A percentile compares a stretch with the other conserved stretches of the same genome.
Evolutionary conservation across 2,113 vertebrate species (phyloP).

Genomic region (Mystacornis crossleyi): DNA sequence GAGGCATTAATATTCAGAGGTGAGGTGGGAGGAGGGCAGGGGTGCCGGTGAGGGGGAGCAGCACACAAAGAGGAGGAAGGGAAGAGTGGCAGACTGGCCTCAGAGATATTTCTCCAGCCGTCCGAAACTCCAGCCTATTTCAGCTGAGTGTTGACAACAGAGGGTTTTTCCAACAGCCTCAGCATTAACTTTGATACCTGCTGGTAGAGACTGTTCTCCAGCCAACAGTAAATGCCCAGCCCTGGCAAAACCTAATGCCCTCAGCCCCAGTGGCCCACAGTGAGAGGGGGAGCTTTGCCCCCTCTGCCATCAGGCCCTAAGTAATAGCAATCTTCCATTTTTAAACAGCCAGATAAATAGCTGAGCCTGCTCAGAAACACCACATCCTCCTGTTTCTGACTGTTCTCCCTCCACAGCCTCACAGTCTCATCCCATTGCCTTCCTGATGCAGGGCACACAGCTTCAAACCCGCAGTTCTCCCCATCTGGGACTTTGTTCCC

Average conservation of each 20-base stretch:
- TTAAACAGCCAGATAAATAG: background rate
- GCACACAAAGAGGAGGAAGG: slow-evolving; percentile 40
- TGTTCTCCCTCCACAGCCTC: background rate
- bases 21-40: slow-evolving; percentile 41
- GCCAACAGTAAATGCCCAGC: background rate
- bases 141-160: background rate
- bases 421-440: rapidly evolving
- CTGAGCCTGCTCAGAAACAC: background rate
- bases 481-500: background rate
- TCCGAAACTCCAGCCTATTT: background rate
- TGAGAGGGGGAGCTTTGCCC: background rate
- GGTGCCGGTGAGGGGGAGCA: slow-evolving; percentile 21
- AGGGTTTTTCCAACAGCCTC: background rate
- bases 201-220: background rate
- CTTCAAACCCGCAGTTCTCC: background rate
- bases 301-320: background rate
- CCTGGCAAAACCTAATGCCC: background rate
- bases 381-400: background rate
- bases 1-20: slow-evolving; percentile 77
- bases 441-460: background rate
- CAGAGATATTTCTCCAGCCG: slow-evolving; percentile 8
- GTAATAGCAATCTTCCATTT: slow-evolving; percentile 2
- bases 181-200: background rate
- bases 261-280: background rate
- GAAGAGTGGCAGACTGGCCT: background rate